Evolutionary conservation across 2,888 invertebrate genomes (phyloP), one percentile per base, ranked within the genome.

Genomic region (Yponomeuta sedellus): DNA sequence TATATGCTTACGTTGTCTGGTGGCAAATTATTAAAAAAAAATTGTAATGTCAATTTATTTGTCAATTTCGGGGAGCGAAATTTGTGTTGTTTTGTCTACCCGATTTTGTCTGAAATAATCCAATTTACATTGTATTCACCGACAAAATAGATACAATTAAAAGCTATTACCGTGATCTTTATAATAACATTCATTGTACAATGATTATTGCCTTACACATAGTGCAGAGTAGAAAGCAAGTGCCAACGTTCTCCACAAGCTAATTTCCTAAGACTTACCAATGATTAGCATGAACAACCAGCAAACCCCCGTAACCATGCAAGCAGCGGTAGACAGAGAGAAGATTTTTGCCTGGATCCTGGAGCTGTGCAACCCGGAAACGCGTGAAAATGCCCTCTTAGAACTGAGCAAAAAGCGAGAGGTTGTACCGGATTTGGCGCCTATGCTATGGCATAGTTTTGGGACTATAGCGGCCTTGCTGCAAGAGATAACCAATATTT

Each of bases 401-500:
- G 99, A 99, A 88, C 91, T 99, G 57, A 99, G 98, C 78, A 94
- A 94, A 79, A 94, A 94, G 77, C 92, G 94, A 11, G 94, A 94
- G 82, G 93, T 97, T 64, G 98, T 99, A 34, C 97, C 97, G 34
- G 99, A 99, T 82, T 90, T 99, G 74, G 99, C 99, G 3, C 98
- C 99, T 0, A 97, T 99, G 97, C 88, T 99, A 70, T 99, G 99
- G 99, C 97, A 99, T 84, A 98, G 98, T 70, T 98, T 98, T 84
- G 98, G 98, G n/a, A 98, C 98, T 3, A 97, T 97, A 68, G 97
- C 99, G 58, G 98, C 99, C 56, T 91, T 99, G 61, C 92, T 99
- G 25, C 97, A 97, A 83, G 99, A 99, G 92, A 99, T 99, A 70
- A 97, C 99, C 64, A 97, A 97, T 79, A 99, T 99, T 73, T 99